A percentile compares a stretch with the other conserved stretches of the same genome.
These are phyloP conservation scores for Villa cingulata DNA, from an alignment of 2,888 invertebrate species.

Conservation along the genomic window DNA sequence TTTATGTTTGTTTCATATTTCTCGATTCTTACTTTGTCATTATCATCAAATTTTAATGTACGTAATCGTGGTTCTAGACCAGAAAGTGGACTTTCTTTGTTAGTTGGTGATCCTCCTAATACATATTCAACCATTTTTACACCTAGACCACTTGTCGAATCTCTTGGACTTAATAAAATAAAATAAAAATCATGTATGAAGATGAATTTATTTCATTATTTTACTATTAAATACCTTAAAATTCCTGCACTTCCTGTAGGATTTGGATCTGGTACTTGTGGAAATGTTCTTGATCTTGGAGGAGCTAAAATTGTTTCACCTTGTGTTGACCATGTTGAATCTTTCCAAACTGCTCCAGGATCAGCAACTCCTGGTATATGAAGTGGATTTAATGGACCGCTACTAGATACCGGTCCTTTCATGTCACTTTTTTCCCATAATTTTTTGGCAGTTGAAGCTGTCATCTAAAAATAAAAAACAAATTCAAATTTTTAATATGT, in stretches of 20 bases:
- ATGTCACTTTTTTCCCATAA: constrained; percentile 76
- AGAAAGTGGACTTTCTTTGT: constrained; percentile 46
- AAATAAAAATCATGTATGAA: constrained; percentile 6
- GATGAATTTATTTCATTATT: constrained; percentile 22
- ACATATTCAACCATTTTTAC: constrained; percentile 99
- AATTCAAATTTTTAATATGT: constrained; percentile 10
- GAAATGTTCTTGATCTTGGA: constrained; percentile 51
- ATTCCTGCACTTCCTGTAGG: constrained; percentile 38
- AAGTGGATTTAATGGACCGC: constrained; percentile 53
- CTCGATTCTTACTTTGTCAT: constrained; percentile 30
- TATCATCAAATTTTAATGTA: constrained; percentile 46
- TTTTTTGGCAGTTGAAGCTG: constrained; percentile 87
- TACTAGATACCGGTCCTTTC: constrained; percentile 47
- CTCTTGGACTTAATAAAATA: constrained; percentile 54
- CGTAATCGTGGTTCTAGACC: constrained; percentile 51
- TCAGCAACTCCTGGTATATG: constrained; percentile 47
- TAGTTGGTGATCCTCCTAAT: constrained; percentile 79
- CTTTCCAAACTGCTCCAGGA: constrained; percentile 68
- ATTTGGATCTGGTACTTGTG: constrained; percentile 44
- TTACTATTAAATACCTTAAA: constrained; percentile 24
- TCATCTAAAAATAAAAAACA: constrained; percentile 65
- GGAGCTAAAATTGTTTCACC: constrained; percentile 69
- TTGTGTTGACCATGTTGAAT: constrained; percentile 87
- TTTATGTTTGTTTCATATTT: too few relatives aligned
- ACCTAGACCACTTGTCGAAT: constrained; percentile 80